Percentiles rank a stretch among this genome's conserved stretches.
phyloP scores from a whole-genome alignment of 2,888 invertebrate species.

The Marronus borbonicus region DNA sequence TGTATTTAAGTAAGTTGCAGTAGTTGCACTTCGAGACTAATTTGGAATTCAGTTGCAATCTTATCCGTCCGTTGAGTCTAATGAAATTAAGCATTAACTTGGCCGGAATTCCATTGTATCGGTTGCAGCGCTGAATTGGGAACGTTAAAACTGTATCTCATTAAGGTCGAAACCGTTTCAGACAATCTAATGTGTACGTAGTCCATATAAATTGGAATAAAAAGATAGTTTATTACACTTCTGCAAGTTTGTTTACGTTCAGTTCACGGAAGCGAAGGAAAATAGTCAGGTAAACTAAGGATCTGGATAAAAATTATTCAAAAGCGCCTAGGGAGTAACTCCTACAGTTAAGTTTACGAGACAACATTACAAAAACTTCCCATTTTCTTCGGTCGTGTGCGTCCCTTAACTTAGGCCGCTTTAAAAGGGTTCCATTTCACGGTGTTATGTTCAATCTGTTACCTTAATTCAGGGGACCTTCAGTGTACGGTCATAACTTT shows the following conservation, averaged over 20 bases:
- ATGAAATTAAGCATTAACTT: constrained; percentile 19
- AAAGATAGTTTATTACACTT: too few species aligned
- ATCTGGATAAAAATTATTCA: constrained; percentile 18
- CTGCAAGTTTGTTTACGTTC: not conserved
- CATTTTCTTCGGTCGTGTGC: constrained; percentile 25
- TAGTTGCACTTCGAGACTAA: constrained; percentile 8
- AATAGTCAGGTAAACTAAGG: not conserved
- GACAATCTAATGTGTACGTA: too few species aligned
- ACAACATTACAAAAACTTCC: constrained; percentile 41
- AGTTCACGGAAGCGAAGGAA: not conserved
- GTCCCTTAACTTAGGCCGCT: constrained; percentile 36
- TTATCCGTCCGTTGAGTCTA: not conserved
- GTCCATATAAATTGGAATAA: too few species aligned
- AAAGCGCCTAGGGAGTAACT: not conserved
- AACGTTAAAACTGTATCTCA: not conserved
- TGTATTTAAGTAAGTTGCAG: constrained; percentile 4
- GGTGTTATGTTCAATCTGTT: constrained; percentile 43
- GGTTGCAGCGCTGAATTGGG: not conserved
- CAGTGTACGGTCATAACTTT: constrained; percentile 24
- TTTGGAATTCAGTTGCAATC: constrained; percentile 23
- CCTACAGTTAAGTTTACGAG: constrained; percentile 31
- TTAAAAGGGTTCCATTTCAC: constrained; percentile 47
- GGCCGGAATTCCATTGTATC: constrained; percentile 10
- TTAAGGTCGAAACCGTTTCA: not conserved
- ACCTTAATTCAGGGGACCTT: constrained; percentile 38